Conservation (phyloP, 2,888 invertebrate species). For the Germaria angustata region DNA sequence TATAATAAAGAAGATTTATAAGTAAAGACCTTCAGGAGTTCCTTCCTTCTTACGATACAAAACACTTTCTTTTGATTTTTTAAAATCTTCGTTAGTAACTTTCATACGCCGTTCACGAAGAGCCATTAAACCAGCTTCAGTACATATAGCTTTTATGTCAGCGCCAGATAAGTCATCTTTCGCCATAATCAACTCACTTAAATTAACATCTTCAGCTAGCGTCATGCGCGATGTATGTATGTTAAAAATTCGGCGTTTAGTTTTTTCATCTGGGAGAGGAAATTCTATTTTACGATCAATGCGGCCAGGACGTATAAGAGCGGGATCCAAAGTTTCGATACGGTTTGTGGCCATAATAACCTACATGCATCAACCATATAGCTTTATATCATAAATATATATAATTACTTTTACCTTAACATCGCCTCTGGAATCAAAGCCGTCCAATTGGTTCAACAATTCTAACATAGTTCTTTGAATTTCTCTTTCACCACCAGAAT, state of each 20-base stretch:
- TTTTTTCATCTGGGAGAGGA: constrained; percentile 99
- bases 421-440: constrained; percentile 97
- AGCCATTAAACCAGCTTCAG: constrained; percentile 99
- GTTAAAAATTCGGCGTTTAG: constrained; percentile 96
- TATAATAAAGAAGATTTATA: constrained; percentile 88
- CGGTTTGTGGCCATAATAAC: constrained; percentile 98
- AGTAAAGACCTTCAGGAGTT: constrained; percentile 98
- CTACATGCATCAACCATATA: constrained; percentile 78
- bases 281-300: constrained; percentile 99
- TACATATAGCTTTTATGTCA: constrained; percentile 99
- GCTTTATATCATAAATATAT: neutral
- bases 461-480: constrained; percentile 99
- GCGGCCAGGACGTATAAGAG: constrained; percentile 98
- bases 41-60: constrained; percentile 99
- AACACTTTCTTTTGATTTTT: constrained; percentile 99
- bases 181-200: constrained; percentile 98
- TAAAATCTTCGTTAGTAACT: constrained; percentile 99
- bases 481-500: constrained; percentile 99
- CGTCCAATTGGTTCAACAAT: constrained; percentile 98
- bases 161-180: constrained; percentile 99
- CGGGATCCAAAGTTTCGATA: constrained; percentile 99
- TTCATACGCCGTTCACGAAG: constrained; percentile 99
- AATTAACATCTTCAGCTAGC: constrained; percentile 95
- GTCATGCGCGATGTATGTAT: constrained; percentile 99
- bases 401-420: constrained; percentile 87